A percentile compares a stretch with the other conserved stretches of the same genome.
Conservation (phyloP, 2,888 invertebrate genomes). For the Drosophila buzzatii region DNA sequence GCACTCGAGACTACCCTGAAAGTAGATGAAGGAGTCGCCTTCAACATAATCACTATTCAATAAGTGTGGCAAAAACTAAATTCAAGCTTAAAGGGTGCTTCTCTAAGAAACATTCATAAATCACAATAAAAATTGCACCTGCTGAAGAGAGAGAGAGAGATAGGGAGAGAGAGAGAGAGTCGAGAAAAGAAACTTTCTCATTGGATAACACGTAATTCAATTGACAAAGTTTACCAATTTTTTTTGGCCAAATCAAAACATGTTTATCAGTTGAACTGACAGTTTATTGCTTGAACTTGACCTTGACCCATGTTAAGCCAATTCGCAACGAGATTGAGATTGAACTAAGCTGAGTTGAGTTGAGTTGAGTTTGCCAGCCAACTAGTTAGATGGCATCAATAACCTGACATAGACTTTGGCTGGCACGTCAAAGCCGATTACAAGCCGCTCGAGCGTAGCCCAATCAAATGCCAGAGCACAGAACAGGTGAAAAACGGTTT, state of each 20-base stretch:
- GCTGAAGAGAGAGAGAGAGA: not conserved
- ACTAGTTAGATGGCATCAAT: constrained; percentile 7
- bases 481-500: constrained; percentile 36
- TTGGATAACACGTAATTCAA: not conserved
- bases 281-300: not conserved
- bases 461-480: constrained; percentile 16
- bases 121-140: not conserved
- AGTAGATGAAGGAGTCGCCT: not conserved
- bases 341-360: too few species aligned
- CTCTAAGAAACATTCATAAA: not conserved
- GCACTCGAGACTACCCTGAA: not conserved
- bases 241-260: constrained; percentile 1
- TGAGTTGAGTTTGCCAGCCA: not conserved
- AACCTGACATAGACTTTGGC: constrained; percentile 8
- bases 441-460: constrained; percentile 14
- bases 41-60: not conserved
- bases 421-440: constrained; percentile 27
- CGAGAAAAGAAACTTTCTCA: not conserved
- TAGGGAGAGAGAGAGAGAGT: too few species aligned
- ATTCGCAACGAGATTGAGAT: constrained; percentile 5
- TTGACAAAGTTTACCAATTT: constrained; percentile 1
- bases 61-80: not conserved
- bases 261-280: not conserved
- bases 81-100: not conserved
- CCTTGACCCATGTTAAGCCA: constrained; percentile 5